A percentile compares a stretch with the other conserved stretches of the same genome.
phyloP scores from a whole-genome alignment of 2,888 invertebrate genomes.

The Subacronicta megacephala region DNA sequence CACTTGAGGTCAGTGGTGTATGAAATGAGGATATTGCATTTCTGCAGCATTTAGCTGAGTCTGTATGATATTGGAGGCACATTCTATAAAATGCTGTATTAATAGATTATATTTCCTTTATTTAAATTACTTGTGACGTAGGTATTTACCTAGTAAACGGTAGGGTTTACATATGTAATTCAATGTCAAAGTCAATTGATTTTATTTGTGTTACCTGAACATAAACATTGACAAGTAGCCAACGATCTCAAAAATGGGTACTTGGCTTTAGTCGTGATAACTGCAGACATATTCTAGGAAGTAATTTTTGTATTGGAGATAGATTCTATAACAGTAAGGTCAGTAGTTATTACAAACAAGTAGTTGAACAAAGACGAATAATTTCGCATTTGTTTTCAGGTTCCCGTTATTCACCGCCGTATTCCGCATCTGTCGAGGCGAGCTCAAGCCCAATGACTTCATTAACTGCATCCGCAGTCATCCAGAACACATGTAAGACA shows the following conservation, averaged over 20 bases:
- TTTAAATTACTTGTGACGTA: too few species aligned
- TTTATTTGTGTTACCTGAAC: conserved; percentile 23
- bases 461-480: conserved; percentile 98
- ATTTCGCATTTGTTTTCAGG: conserved; percentile 85
- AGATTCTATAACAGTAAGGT: conserved; percentile 6
- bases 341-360: too few species aligned
- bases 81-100: not conserved
- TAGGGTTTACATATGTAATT: conserved; percentile 18
- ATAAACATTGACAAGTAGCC: conserved; percentile 46
- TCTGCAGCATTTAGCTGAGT: conserved; percentile 18
- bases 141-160: not conserved
- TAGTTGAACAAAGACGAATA: conserved; percentile 27
- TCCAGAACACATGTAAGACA: conserved; percentile 98
- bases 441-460: conserved; percentile 94
- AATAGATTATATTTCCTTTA: not conserved
- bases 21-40: conserved; percentile 54
- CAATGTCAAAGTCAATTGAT: conserved; percentile 45
- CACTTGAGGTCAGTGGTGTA: conserved; percentile 70
- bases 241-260: conserved; percentile 40
- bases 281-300: conserved; percentile 22
- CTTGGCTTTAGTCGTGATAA: conserved; percentile 36
- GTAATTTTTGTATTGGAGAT: conserved; percentile 13
- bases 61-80: too few species aligned
- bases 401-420: conserved; percentile 99
- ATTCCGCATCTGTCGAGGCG: conserved; percentile 96